Percentiles rank a stretch among this genome's conserved stretches.
These are phyloP conservation scores for Empidonax traillii DNA, from an alignment of 2,113 vertebrate species.

Conservation along the genomic window DNA sequence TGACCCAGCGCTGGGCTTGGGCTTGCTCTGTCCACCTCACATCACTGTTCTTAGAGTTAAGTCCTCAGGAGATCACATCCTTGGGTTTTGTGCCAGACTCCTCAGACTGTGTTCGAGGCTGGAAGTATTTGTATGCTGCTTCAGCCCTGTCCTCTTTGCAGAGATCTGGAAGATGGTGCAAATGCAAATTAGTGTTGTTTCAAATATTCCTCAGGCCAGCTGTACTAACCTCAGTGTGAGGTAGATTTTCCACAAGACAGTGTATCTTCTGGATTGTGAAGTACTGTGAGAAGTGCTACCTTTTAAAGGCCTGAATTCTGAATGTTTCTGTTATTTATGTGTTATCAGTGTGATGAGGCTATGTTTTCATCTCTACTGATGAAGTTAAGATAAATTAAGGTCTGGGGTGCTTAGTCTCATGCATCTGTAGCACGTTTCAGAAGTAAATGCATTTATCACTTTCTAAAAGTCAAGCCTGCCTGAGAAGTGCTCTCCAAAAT, in stretches of 20 bases:
- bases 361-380: background rate
- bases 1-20: background rate
- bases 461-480: conserved; percentile 57
- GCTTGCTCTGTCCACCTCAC: background rate
- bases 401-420: background rate
- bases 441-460: background rate
- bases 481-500: conserved; percentile 63
- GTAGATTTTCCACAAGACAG: background rate
- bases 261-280: background rate
- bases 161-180: background rate
- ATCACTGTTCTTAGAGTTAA: background rate
- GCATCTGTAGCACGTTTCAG: conserved; percentile 26
- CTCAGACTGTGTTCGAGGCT: fast-evolving
- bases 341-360: background rate
- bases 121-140: background rate
- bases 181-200: background rate
- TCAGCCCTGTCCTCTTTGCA: background rate
- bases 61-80: background rate
- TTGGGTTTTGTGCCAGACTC: fast-evolving
- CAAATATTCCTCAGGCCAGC: background rate
- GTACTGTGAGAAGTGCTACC: background rate
- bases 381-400: background rate
- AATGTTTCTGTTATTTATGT: background rate
- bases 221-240: background rate
- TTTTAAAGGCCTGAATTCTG: background rate